Evolutionary conservation across 2,797 vertebrate genomes (phyloP).

Genomic region (Hozukius guyotensis): DNA sequence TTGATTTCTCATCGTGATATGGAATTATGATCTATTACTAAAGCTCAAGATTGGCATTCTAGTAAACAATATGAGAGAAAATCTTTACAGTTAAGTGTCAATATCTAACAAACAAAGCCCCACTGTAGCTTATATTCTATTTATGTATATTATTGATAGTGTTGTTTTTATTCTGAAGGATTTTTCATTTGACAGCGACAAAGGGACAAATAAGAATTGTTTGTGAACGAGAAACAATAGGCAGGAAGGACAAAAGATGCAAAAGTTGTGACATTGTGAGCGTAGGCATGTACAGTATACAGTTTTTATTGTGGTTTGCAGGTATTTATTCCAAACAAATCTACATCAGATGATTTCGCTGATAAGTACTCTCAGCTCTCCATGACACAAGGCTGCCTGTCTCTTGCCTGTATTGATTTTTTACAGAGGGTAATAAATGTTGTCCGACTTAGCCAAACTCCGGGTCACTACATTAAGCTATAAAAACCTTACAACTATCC

Average conservation of each 20-base stretch:
- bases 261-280: neutral
- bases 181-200: neutral
- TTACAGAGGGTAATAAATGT: conserved; percentile 11
- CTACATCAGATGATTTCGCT: neutral
- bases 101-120: neutral
- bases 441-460: conserved; percentile 14
- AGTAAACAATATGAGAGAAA: neutral
- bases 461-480: conserved; percentile 11
- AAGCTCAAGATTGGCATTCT: neutral
- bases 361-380: neutral
- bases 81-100: neutral
- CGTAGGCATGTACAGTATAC: neutral
- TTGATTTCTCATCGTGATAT: neutral
- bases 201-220: neutral
- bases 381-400: neutral
- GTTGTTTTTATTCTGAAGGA: neutral
- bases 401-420: conserved; percentile 4
- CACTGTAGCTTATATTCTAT: neutral
- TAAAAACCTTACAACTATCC: conserved; percentile 9
- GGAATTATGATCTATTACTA: neutral
- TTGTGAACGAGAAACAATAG: neutral
- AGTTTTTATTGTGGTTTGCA: neutral
- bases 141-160: neutral
- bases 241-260: neutral
- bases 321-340: neutral